A percentile compares a stretch with the other conserved stretches of the same genome.
These are phyloP conservation scores for Ryuthela nishihirai DNA, from an alignment of 2,888 invertebrate genomes.

Conservation along the genomic window DNA sequence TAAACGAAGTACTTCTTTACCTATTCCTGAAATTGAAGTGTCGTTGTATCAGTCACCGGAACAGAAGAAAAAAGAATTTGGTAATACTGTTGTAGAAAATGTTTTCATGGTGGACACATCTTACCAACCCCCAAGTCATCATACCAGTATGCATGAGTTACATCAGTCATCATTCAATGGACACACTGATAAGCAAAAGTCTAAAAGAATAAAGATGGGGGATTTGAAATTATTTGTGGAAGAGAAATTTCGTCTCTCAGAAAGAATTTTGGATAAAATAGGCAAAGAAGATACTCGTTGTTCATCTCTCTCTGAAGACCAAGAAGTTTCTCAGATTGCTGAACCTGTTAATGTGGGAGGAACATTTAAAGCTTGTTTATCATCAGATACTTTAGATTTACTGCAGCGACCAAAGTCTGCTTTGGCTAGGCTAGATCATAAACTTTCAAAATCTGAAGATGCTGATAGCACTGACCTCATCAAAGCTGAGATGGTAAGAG, in stretches of 20 bases:
- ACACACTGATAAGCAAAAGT: conserved; percentile 31
- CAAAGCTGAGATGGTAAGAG: conserved; percentile 64
- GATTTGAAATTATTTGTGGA: conserved; percentile 39
- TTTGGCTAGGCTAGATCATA: conserved; percentile 43
- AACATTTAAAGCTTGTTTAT: conserved; percentile 25
- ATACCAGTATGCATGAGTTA: conserved; percentile 40
- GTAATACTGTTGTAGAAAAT: conserved; percentile 21
- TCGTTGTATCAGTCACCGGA: conserved; percentile 54
- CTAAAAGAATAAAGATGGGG: conserved; percentile 33
- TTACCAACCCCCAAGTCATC: conserved; percentile 36
- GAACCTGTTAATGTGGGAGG: conserved; percentile 10
- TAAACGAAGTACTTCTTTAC: conserved; percentile 85
- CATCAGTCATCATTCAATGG: conserved; percentile 40
- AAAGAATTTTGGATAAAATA: conserved; percentile 32
- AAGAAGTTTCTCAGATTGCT: conserved; percentile 12
- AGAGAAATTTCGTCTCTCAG: conserved; percentile 36
- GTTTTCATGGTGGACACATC: conserved; percentile 29
- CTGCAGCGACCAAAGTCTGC: conserved; percentile 45
- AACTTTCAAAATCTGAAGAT: conserved; percentile 38
- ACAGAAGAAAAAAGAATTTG: conserved; percentile 34
- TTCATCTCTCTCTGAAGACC: conserved; percentile 24
- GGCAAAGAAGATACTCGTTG: conserved; percentile 15
- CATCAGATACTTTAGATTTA: conserved; percentile 29
- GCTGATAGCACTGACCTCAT: conserved; percentile 16
- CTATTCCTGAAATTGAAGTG: conserved; percentile 88